Evolutionary conservation across 2,888 invertebrate genomes (phyloP).

Genomic region (Neoitamus cyanurus): DNA sequence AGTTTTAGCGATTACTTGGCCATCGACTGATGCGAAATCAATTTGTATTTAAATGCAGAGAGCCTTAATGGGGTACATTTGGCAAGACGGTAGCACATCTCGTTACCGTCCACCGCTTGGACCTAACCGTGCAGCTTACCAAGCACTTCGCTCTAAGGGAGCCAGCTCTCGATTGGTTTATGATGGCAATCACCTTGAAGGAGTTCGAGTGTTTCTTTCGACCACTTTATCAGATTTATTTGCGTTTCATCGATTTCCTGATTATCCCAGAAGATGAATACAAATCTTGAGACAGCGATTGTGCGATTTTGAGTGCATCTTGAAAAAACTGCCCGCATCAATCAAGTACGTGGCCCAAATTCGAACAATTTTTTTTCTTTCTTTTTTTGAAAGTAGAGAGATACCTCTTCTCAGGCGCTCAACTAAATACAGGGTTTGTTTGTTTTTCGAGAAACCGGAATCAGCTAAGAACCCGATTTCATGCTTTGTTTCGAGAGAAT

Average conservation of each 20-base stretch:
- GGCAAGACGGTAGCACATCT: conserved; percentile 21
- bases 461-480: conserved; percentile 4
- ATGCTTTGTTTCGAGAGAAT: neutral
- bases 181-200: neutral
- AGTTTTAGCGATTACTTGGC: neutral
- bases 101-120: neutral
- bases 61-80: neutral
- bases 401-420: neutral
- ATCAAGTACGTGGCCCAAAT: neutral
- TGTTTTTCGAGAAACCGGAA: conserved; percentile 10
- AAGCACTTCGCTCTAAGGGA: neutral
- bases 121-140: neutral
- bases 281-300: neutral
- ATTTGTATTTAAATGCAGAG: conserved; percentile 1
- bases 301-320: neutral
- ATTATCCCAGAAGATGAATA: neutral
- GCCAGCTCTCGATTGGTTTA: neutral
- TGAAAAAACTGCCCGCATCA: neutral
- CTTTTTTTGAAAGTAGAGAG: neutral
- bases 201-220: neutral
- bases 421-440: neutral
- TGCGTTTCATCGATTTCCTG: neutral
- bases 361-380: neutral
- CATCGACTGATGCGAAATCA: neutral
- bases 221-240: conserved; percentile 4